A percentile compares a stretch with the other conserved stretches of the same genome.
Evolutionary conservation across 2,797 vertebrate species (phyloP).

Genomic region (Acrossocheilus wenchowensis): DNA sequence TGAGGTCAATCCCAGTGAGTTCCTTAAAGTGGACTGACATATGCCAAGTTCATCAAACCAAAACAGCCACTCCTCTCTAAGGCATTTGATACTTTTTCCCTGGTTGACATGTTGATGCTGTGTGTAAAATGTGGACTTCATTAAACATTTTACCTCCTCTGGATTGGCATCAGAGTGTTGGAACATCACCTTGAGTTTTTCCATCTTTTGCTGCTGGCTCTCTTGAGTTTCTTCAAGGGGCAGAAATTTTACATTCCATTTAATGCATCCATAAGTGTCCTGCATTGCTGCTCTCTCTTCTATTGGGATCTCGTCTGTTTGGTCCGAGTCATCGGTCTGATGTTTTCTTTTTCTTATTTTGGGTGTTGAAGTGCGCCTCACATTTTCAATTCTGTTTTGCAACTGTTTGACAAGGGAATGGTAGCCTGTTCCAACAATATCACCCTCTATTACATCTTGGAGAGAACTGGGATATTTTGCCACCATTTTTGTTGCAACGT

Average conservation of each 20-base stretch:
- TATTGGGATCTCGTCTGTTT: constrained; percentile 19
- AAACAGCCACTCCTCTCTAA: constrained; percentile 39
- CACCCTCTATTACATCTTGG: no score
- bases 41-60: constrained; percentile 43
- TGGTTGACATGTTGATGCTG: constrained; percentile 39
- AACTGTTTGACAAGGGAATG: no score
- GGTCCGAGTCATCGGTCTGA: constrained; percentile 14
- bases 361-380: neutral
- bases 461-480: no score
- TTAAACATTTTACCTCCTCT: no score
- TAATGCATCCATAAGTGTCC: constrained; percentile 50
- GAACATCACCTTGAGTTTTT: no score
- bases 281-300: constrained; percentile 45
- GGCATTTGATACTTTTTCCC: constrained; percentile 13
- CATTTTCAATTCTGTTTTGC: constrained; percentile 32
- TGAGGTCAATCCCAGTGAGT: constrained; percentile 32
- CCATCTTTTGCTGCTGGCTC: no score
- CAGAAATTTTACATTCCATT: constrained; percentile 30
- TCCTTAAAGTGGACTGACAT: constrained; percentile 47
- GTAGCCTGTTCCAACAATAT: no score
- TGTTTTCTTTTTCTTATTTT: constrained; percentile 43
- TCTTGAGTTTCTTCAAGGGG: no score
- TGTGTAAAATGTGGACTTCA: constrained; percentile 20
- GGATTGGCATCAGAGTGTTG: no score
- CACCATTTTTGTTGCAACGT: no score